Evolutionary conservation across 2,113 vertebrate species (phyloP), one percentile per base, ranked within the genome.

Genomic region (Pyxicephalus adspersus): DNA sequence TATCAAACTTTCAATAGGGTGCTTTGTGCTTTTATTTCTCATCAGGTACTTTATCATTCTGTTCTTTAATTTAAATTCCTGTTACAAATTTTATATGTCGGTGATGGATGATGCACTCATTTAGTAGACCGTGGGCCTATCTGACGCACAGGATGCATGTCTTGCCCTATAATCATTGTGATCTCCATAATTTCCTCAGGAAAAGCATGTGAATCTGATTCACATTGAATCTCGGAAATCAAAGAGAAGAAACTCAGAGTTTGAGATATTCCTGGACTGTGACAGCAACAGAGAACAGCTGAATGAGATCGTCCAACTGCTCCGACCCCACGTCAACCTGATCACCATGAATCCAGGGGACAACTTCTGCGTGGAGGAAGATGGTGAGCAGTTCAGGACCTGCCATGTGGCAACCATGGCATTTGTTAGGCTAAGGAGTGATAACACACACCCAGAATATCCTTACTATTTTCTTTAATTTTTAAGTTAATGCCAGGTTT

Each of bases 161-260:
- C n/a, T n/a, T n/a, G 1, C 38, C 38, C 4, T 8, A 45, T 45
- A 45, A 1, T 45, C 9, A 45, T 45, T 45, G 38, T 45, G 38
- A 45, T 13, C 38, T 45, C 11, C 38, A 13, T n/a, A n/a, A n/a
- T 45, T 45, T 45, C 15, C 1, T 13, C 83, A 99, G 98, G 97
- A 99, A 88, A 98, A 96, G 74, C 97, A 96, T 73, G 94, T 98
- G 55, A 98, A 96, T 84, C 93, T 99, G 68, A 90, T 98, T 22
- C 97, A 99, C 86, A 98, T 99, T 0, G 98, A 99, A 87, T 99
- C 97, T 79, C 92, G 97, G 57, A 98, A 96, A 87, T 98, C 97
- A 50, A 98, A 93, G 86, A 91, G 95, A 86, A 94, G 95, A 84
- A 98, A 93, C 91, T 98, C 97, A 0, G 98, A 98, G 87, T 97